Percentiles rank a stretch among this genome's conserved stretches.
These are phyloP conservation scores for Monoplex corrugatus DNA, from an alignment of 2,888 invertebrate species.

Conservation along the genomic window DNA sequence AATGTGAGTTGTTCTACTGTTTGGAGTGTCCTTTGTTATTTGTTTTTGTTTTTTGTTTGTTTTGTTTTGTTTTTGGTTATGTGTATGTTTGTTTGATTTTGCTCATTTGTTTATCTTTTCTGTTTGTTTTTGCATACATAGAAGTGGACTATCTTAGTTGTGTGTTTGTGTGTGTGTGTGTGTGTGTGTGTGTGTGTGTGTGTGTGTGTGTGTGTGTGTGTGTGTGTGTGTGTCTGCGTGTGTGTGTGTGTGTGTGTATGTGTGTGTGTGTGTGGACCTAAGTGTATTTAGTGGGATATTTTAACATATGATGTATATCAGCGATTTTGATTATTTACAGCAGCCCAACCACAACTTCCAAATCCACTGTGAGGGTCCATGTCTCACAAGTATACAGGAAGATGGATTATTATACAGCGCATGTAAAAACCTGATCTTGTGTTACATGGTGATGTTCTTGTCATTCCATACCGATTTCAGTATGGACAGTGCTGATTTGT, in stretches of 20 bases:
- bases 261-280: background rate
- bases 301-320: too few species aligned
- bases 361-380: too few species aligned
- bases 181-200: background rate
- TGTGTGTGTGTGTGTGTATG: background rate
- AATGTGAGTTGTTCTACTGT: slow-evolving; percentile 83
- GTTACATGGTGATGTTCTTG: too few species aligned
- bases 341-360: too few species aligned
- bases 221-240: background rate
- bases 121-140: too few species aligned
- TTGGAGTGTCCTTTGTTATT: background rate
- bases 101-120: too few species aligned
- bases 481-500: too few species aligned
- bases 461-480: too few species aligned
- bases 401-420: too few species aligned
- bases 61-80: background rate
- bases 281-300: background rate
- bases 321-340: too few species aligned
- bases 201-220: background rate
- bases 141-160: background rate
- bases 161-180: background rate
- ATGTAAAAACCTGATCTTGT: too few species aligned
- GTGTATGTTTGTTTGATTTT: background rate
- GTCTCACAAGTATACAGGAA: too few species aligned
- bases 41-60: background rate